Conservation (phyloP, 2,888 invertebrate genomes). For the Phyto melanocephala region DNA sequence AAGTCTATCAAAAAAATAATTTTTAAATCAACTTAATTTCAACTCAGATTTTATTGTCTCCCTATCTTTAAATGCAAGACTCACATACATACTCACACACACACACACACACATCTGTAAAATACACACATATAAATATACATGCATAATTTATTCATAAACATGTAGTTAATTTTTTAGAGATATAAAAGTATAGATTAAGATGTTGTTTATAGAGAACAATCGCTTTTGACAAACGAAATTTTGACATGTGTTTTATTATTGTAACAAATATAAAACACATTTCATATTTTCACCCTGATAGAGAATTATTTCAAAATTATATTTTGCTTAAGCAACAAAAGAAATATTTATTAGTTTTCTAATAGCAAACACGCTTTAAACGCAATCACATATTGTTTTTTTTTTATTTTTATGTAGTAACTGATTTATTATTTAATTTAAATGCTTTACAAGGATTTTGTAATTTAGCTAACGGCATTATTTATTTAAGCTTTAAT, state of each 20-base stretch:
- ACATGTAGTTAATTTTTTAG: constrained; percentile 1
- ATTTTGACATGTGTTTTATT: no score
- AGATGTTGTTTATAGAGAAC: not conserved
- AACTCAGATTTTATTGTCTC: not conserved
- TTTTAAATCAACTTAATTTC: not conserved
- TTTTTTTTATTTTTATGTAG: no score
- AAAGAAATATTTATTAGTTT: no score
- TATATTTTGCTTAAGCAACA: not conserved
- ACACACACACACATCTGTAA: constrained; percentile 9
- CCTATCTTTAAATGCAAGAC: not conserved
- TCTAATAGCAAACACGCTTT: not conserved
- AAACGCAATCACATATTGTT: constrained; percentile 16
- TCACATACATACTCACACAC: not conserved
- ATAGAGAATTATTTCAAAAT: not conserved
- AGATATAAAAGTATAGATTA: not conserved
- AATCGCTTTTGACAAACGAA: not conserved
- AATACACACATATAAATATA: not conserved
- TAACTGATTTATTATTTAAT: not conserved
- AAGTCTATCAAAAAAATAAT: no score
- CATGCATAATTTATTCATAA: not conserved
- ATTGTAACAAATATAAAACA: no score
- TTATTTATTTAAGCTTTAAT: constrained; percentile 22
- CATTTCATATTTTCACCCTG: no score
- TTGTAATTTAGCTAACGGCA: not conserved
- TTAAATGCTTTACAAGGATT: not conserved